Base-by-base conservation (phyloP, 2,888 invertebrate genomes). In the Drosophila crucigera region DNA sequence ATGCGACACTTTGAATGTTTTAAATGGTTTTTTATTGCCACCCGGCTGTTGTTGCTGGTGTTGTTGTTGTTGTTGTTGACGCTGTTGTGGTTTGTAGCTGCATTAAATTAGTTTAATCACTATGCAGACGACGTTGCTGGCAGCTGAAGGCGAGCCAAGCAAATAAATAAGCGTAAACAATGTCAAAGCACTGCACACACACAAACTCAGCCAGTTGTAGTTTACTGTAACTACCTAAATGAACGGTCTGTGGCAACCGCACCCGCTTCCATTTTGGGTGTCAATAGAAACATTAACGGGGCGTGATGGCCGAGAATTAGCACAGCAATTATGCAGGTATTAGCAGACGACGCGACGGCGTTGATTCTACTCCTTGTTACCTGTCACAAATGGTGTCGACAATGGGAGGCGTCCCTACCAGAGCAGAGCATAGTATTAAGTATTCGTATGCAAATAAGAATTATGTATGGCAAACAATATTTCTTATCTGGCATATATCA, bases 101-200 rank as follows among this genome's bases (percentile, higher is more conserved):
- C 87, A 87, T 87, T 86, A 90, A 90, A 87, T 90, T 90, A 90
- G 89, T 90, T 83, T 90, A 87, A 87, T 87, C 89, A 89, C 91
- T 78, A 71, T 73, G 80, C 80, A 62, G 68, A 77, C 60, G 47
- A 70, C 43, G 39, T 35, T 14, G 35, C 41, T 55, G 60, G 47
- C 55, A 25, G 22, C 61, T 50, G n/a, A 59, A 41, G 56, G 73
- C 54, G 67, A 54, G 54, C 66, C 67, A 39, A 75, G 63, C 73
- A 76, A 69, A 88, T 89, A 85, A 81, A 90, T 84, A 89, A 90
- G 86, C 86, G 87, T 79, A 87, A 90, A 90, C 83, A 86, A 90
- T 80, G 90, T 84, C 73, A 90, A 86, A 84, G 90, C 90, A 87
- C 76, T 89, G 88, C 90, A 58, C 60, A 73, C 79, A 47, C 7